Percentiles rank a stretch among this genome's conserved stretches.
Conservation (phyloP, 2,888 invertebrate species). For the Conus canariensis region DNA sequence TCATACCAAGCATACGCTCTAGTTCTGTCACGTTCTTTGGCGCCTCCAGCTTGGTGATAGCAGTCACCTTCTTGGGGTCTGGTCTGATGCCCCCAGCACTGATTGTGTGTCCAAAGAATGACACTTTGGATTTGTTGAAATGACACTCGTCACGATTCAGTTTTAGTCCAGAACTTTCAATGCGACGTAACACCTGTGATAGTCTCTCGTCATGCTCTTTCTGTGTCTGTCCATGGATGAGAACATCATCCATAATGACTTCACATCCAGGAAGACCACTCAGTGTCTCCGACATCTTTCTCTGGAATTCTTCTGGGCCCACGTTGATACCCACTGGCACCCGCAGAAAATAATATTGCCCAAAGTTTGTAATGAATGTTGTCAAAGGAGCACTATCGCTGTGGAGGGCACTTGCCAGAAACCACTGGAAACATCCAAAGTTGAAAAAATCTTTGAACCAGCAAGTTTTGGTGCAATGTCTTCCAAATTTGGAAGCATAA, state of each 20-base stretch:
- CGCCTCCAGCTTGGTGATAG: too few species aligned
- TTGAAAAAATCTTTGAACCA: neutral
- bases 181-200: too few species aligned
- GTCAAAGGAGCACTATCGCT: conserved; percentile 15
- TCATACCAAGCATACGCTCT: too few species aligned
- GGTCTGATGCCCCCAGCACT: too few species aligned
- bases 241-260: too few species aligned
- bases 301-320: neutral
- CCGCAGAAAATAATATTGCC: neutral
- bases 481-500: conserved; percentile 2
- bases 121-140: conserved; percentile 19
- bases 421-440: neutral
- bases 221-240: too few species aligned
- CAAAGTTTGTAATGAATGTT: conserved; percentile 19
- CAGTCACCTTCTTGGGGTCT: too few species aligned
- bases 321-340: neutral
- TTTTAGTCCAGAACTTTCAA: too few species aligned
- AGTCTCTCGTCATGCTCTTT: too few species aligned
- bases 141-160: neutral
- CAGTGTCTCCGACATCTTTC: too few species aligned
- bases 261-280: too few species aligned
- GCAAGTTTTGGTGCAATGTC: neutral
- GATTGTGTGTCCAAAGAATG: conserved; percentile 4
- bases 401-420: neutral
- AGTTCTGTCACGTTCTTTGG: too few species aligned